Conservation (phyloP, 2,888 invertebrate species). For the Tubulanus polymorphus region DNA sequence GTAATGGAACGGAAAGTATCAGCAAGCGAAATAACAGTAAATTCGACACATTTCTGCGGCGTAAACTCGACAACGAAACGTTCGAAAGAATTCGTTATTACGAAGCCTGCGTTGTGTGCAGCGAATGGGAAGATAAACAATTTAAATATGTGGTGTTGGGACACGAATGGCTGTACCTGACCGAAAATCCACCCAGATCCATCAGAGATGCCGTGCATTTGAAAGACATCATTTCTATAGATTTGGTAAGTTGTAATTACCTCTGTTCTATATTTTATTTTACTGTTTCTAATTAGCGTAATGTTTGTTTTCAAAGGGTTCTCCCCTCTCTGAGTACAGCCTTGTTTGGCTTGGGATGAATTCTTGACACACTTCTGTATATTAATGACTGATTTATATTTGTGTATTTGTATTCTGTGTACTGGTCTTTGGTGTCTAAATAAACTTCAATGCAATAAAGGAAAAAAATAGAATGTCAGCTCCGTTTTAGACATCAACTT, state of each 20-base stretch:
- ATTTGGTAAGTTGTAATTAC: constrained; percentile 40
- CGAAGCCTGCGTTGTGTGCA: constrained; percentile 48
- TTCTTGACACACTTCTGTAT: too few species aligned
- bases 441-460: too few species aligned
- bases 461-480: too few species aligned
- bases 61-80: constrained; percentile 39
- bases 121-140: constrained; percentile 47
- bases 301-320: too few species aligned
- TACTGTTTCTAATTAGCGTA: too few species aligned
- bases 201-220: constrained; percentile 38
- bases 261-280: too few species aligned
- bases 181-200: constrained; percentile 50
- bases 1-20: constrained; percentile 29
- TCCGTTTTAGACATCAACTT: too few species aligned
- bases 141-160: constrained; percentile 48
- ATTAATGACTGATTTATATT: too few species aligned
- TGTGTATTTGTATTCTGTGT: too few species aligned
- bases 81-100: constrained; percentile 45
- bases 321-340: too few species aligned
- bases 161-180: constrained; percentile 49
- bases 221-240: constrained; percentile 41
- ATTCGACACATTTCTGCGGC: constrained; percentile 48
- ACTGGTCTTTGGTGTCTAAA: too few species aligned
- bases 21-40: constrained; percentile 47
- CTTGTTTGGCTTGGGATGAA: too few species aligned